phyloP scores from a whole-genome alignment of 1,140 invertebrate genomes.

The Diachasma alloeum region DNA sequence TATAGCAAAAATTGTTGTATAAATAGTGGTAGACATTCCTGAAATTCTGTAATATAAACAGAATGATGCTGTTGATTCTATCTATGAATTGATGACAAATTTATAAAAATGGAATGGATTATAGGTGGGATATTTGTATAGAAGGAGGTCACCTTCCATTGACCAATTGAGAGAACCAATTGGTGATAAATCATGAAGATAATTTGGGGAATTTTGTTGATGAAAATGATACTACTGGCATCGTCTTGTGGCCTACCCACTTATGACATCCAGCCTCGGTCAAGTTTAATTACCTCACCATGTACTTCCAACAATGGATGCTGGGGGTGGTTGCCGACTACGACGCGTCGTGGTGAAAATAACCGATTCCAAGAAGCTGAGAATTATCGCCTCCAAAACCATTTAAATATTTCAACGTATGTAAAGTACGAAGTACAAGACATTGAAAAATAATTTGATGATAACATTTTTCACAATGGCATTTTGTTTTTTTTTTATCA shows the following conservation, averaged over 20 bases:
- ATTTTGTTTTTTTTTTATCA: neutral
- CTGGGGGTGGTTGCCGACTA: conserved; percentile 36
- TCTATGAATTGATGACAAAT: conserved; percentile 25
- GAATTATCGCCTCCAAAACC: neutral
- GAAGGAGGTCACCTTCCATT: neutral
- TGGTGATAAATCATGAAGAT: neutral
- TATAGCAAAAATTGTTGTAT: conserved; percentile 20
- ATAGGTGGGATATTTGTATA: neutral
- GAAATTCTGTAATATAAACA: conserved; percentile 28
- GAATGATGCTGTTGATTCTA: neutral
- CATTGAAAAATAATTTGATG: neutral
- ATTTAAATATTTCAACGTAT: neutral
- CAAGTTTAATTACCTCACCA: conserved; percentile 22
- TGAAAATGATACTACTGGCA: neutral
- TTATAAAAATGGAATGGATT: neutral
- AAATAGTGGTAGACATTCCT: conserved; percentile 29
- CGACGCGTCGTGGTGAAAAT: neutral
- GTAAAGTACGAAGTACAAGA: neutral
- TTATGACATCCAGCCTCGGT: conserved; percentile 1
- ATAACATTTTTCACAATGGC: neutral
- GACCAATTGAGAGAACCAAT: neutral
- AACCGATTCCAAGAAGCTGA: conserved; percentile 15
- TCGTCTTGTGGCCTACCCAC: conserved; percentile 2
- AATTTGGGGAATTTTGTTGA: neutral
- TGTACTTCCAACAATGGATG: conserved; percentile 29